Evolutionary conservation across 2,888 invertebrate genomes (phyloP), one percentile per base, ranked within the genome.

Genomic region (Hydrotaea cyrtoneurina): DNA sequence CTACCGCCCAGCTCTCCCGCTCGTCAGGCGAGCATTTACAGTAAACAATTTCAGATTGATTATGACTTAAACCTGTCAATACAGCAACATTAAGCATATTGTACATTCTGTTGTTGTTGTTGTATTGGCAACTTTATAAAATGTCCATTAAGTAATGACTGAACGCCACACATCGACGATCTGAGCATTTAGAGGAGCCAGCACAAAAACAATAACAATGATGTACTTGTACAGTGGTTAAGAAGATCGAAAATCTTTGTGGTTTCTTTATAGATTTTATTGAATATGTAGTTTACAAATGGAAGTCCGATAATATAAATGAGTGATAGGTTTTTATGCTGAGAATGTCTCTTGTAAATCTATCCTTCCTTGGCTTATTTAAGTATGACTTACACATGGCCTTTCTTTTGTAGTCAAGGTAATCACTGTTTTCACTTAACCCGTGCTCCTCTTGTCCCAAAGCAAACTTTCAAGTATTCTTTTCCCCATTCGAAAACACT

Each of bases 51-150:
- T 85, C 26, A 82, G 82, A 83, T 78, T 85, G 85, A 82, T 85
- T 85, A 85, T 82, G 82, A 82, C 79, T 85, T 85, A 81, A 78
- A 86, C 79, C 83, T 86, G 86, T 86, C 86, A 83, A 82, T 80
- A 80, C 21, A 15, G 19, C 36, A 66, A 43, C 86, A 73, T 83
- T 76, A 81, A 80, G 39, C 73, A 79, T 83, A 77, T 78, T 83
- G 81, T 81, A 82, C 74, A 85, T 78, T 86, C 86, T 88, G 87
- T 86, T 36, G 39, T 57, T 66, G 39, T 39, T 39, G 39, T 23
- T 64, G 50, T 46, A 7, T 31, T 31, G 31, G 31, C 31, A 39
- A 19, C 23, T 39, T 46, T 59, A n/a, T 66, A 53, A 85, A 77
- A 79, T 85, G 81, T 85, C 85, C 82, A 85, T 82, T 85, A 71